A percentile compares a stretch with the other conserved stretches of the same genome.
Evolutionary conservation across 2,888 invertebrate species (phyloP).

Genomic region (Eumerus sabulonum): DNA sequence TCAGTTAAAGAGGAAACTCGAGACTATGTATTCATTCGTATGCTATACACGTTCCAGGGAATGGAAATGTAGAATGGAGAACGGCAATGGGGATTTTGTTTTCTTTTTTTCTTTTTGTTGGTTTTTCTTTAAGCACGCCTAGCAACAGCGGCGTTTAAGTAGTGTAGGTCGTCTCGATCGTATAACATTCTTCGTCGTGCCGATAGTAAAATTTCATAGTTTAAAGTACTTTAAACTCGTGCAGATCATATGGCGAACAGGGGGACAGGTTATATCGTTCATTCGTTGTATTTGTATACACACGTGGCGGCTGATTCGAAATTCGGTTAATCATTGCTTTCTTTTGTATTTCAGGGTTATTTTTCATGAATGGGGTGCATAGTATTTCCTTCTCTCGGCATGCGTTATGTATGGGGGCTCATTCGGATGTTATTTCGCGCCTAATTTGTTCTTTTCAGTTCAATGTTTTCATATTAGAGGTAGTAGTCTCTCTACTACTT

Average conservation of each 20-base stretch:
- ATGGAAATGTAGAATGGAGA: no score
- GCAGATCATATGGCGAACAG: slow-evolving; percentile 19
- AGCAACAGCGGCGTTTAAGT: slow-evolving; percentile 50
- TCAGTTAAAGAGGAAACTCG: slow-evolving; percentile 4
- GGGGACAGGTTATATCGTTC: not conserved
- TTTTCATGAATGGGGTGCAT: slow-evolving; percentile 10
- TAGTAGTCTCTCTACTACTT: no score
- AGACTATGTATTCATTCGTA: no score
- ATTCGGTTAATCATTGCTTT: slow-evolving; percentile 33
- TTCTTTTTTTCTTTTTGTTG: not conserved
- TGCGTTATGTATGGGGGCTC: no score
- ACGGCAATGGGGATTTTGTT: no score
- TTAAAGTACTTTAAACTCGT: slow-evolving; percentile 21
- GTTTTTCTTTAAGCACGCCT: slow-evolving; percentile 37
- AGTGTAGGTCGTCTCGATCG: no score
- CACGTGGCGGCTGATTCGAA: not conserved
- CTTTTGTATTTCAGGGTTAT: slow-evolving; percentile 33
- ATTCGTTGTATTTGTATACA: no score
- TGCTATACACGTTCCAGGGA: no score
- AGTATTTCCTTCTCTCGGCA: not conserved
- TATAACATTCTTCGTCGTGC: not conserved
- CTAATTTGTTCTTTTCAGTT: no score
- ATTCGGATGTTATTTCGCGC: no score
- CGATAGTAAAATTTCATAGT: slow-evolving; percentile 12
- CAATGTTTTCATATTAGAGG: no score